phyloP scores from a whole-genome alignment of 2,797 vertebrate genomes.

The Megaceryle alcyon region DNA sequence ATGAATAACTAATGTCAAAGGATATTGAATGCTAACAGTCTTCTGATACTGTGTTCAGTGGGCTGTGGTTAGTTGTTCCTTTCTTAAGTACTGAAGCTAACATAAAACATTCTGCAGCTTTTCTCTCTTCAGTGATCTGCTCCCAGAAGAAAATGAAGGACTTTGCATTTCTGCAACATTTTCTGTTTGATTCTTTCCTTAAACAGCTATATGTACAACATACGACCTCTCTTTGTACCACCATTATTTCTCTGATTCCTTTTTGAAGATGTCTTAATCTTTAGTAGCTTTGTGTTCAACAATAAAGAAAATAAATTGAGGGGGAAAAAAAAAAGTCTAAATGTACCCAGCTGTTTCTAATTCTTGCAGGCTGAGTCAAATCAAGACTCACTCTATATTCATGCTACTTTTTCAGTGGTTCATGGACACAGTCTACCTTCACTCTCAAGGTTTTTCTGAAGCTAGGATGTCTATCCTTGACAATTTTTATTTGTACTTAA shows the following conservation, averaged over 20 bases:
- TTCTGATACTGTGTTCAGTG: not conserved
- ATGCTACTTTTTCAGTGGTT: not conserved
- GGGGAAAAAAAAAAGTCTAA: not conserved
- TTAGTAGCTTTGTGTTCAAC: not conserved
- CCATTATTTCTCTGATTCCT: not conserved
- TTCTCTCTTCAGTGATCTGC: not conserved
- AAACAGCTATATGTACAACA: not conserved
- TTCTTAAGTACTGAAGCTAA: not conserved
- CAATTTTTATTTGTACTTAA: not conserved
- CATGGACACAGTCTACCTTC: not conserved
- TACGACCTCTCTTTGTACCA: not conserved
- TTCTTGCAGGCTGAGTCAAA: not conserved
- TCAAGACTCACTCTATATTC: not conserved
- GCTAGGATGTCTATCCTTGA: not conserved
- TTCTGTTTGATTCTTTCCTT: slow-evolving; percentile 16
- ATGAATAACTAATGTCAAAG: slow-evolving; percentile 12
- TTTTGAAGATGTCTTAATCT: not conserved
- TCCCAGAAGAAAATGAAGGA: slow-evolving; percentile 25
- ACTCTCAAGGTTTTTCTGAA: not conserved
- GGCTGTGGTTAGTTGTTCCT: not conserved
- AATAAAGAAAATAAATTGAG: not conserved
- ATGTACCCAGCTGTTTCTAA: not conserved
- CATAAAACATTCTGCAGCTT: not conserved
- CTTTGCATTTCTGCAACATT: not conserved
- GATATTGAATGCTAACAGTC: not conserved